Percentiles rank a stretch among this genome's conserved stretches.
Evolutionary conservation across 2,797 vertebrate genomes (phyloP).

Genomic region (Etheostoma nigrum): DNA sequence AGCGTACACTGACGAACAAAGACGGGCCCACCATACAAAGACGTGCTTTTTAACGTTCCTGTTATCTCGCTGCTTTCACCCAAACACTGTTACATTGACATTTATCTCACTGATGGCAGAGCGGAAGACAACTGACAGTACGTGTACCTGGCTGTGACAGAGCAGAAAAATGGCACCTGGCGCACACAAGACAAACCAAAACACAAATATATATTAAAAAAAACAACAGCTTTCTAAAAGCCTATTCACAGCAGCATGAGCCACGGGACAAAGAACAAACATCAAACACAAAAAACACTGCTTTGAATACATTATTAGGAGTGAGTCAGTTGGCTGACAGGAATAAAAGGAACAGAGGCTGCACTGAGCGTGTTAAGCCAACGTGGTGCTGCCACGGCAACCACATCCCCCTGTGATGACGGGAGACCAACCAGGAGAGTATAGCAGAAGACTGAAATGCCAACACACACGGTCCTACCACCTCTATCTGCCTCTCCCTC

Average conservation of each 20-base stretch:
- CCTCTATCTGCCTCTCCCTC: slow-evolving; percentile 21
- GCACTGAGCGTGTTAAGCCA: slow-evolving; percentile 61
- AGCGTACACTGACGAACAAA: slow-evolving; percentile 54
- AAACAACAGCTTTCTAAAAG: slow-evolving; percentile 59
- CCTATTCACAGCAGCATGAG: slow-evolving; percentile 72
- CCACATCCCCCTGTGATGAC: slow-evolving; percentile 61
- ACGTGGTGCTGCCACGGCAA: slow-evolving; percentile 80
- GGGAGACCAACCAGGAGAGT: slow-evolving; percentile 60
- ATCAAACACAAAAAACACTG: slow-evolving; percentile 64
- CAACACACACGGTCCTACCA: slow-evolving; percentile 32
- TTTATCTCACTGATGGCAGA: slow-evolving; percentile 43
- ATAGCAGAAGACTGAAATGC: slow-evolving; percentile 47
- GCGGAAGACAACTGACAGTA: slow-evolving; percentile 34
- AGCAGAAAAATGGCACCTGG: slow-evolving; percentile 42
- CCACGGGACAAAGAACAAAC: slow-evolving; percentile 70
- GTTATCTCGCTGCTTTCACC: slow-evolving; percentile 50
- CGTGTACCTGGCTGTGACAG: slow-evolving; percentile 35
- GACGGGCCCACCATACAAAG: slow-evolving; percentile 41
- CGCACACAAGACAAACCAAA: slow-evolving; percentile 37
- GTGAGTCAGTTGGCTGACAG: slow-evolving; percentile 60
- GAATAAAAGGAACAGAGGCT: slow-evolving; percentile 65
- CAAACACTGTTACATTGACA: slow-evolving; percentile 54
- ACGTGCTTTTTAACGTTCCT: slow-evolving; percentile 65
- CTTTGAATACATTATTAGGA: slow-evolving; percentile 65
- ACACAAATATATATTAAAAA: slow-evolving; percentile 10